These are phyloP conservation scores for Rhyzopertha dominica DNA, from an alignment of 1,140 invertebrate species.

Conservation along the genomic window DNA sequence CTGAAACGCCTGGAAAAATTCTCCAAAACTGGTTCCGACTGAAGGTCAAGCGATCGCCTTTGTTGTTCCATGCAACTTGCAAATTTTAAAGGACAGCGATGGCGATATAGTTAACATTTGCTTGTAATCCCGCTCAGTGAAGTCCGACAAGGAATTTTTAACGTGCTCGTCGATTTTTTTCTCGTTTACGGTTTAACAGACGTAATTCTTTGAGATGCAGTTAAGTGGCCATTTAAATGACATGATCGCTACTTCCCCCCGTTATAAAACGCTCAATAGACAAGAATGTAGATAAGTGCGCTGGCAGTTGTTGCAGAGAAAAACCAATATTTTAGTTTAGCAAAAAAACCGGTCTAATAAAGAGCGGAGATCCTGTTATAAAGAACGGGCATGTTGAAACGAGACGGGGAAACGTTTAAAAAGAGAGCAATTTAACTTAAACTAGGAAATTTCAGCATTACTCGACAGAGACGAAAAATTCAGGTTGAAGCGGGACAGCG, in stretches of 20 bases:
- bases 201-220: too few species aligned
- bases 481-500: slow-evolving; percentile 8
- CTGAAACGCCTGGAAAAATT: too few species aligned
- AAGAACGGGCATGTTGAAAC: slow-evolving; percentile 15
- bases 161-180: slow-evolving; percentile 4
- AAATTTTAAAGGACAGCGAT: too few species aligned
- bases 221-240: too few species aligned
- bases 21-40: too few species aligned
- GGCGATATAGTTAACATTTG: too few species aligned
- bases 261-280: too few species aligned
- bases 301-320: slow-evolving; percentile 12
- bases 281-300: slow-evolving; percentile 7
- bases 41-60: too few species aligned
- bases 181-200: not conserved
- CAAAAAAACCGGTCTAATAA: slow-evolving; percentile 12
- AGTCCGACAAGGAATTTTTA: too few species aligned
- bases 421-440: slow-evolving; percentile 37
- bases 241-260: too few species aligned
- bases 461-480: slow-evolving; percentile 31
- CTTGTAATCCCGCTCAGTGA: too few species aligned
- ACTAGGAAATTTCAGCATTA: slow-evolving; percentile 32
- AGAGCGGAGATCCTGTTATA: slow-evolving; percentile 4
- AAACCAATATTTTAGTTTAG: slow-evolving; percentile 13
- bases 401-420: slow-evolving; percentile 26
- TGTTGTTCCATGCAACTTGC: too few species aligned